A percentile compares a stretch with the other conserved stretches of the same genome.
These are phyloP conservation scores for Seriola rivoliana DNA, from an alignment of 2,113 vertebrate species.

Conservation along the genomic window DNA sequence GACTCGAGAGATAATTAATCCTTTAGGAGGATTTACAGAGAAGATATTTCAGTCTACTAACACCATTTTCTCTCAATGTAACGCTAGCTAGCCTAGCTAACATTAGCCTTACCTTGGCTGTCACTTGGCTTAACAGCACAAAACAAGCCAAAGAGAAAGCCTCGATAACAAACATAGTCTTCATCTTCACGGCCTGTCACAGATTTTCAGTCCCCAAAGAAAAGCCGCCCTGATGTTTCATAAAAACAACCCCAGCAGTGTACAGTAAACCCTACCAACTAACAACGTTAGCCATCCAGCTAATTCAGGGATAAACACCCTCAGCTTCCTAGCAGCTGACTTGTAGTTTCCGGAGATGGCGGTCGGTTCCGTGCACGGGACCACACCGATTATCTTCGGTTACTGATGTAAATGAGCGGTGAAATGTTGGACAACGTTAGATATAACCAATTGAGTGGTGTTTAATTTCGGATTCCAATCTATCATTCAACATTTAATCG, in stretches of 20 bases:
- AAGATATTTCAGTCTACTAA: background rate
- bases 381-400: background rate
- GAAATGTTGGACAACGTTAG: background rate
- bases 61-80: background rate
- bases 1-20: accelerated
- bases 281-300: constrained; percentile 31
- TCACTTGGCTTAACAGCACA: constrained; percentile 69
- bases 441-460: accelerated
- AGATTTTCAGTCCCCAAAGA: background rate
- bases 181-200: constrained; percentile 60
- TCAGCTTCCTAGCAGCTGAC: constrained; percentile 69
- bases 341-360: constrained; percentile 55
- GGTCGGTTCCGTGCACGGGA: constrained; percentile 7
- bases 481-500: background rate
- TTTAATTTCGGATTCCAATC: background rate
- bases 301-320: constrained; percentile 59
- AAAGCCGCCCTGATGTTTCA: background rate
- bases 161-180: constrained; percentile 37
- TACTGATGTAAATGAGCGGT: background rate
- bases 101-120: constrained; percentile 82
- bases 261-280: background rate
- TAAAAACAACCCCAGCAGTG: background rate
- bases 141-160: constrained; percentile 61
- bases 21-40: background rate
- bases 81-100: constrained; percentile 33